phyloP scores from a whole-genome alignment of 2,888 invertebrate genomes.

The Euproctis similis region DNA sequence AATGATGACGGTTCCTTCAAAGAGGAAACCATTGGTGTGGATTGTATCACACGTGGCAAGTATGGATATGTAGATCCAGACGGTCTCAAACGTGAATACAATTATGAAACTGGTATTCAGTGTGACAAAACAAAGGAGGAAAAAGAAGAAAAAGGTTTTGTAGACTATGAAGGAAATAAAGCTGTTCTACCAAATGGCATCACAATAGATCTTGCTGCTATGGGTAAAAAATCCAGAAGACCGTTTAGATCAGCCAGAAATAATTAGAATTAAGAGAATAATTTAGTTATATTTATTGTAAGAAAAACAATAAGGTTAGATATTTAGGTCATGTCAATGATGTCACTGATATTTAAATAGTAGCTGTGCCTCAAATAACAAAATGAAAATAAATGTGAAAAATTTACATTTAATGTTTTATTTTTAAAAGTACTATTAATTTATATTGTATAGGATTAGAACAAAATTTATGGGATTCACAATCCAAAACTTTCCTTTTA shows the following conservation, averaged over 20 bases:
- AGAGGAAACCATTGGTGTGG: slow-evolving; percentile 87
- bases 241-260: slow-evolving; percentile 75
- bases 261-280: slow-evolving; percentile 48
- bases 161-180: slow-evolving; percentile 84
- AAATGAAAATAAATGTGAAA: slow-evolving; percentile 36
- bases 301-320: slow-evolving; percentile 49
- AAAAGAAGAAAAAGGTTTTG: slow-evolving; percentile 77
- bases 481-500: too few species aligned
- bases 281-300: slow-evolving; percentile 59
- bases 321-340: slow-evolving; percentile 45
- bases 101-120: slow-evolving; percentile 86
- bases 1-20: slow-evolving; percentile 92
- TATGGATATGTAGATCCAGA: slow-evolving; percentile 92
- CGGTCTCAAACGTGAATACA: slow-evolving; percentile 86
- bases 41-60: slow-evolving; percentile 85
- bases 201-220: slow-evolving; percentile 80
- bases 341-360: slow-evolving; percentile 34
- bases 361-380: slow-evolving; percentile 31
- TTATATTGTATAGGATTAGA: too few species aligned
- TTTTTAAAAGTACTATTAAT: too few species aligned
- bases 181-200: slow-evolving; percentile 83
- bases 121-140: slow-evolving; percentile 77
- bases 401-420: slow-evolving; percentile 5
- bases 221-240: slow-evolving; percentile 83
- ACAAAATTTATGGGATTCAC: too few species aligned